These are phyloP conservation scores for Scylla paramamosain DNA, from an alignment of 1,140 invertebrate species.

Conservation along the genomic window DNA sequence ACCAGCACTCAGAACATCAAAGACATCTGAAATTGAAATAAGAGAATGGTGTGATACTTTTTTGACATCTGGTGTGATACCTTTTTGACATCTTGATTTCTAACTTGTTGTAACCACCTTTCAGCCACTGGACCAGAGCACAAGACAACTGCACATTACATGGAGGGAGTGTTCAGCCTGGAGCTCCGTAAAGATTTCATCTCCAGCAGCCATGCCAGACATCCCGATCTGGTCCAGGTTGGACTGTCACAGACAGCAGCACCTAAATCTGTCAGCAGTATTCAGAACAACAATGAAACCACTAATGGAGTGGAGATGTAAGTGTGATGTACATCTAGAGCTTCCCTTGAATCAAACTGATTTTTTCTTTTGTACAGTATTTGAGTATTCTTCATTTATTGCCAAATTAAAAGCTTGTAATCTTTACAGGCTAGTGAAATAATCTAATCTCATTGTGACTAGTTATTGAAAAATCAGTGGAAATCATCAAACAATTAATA, in stretches of 20 bases:
- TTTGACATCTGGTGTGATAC: neutral
- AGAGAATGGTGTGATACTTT: neutral
- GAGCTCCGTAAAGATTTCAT: conserved; percentile 84
- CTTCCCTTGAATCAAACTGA: neutral
- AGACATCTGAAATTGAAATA: neutral
- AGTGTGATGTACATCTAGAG: neutral
- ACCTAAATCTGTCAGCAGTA: conserved; percentile 29
- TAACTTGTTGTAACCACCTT: conserved; percentile 76
- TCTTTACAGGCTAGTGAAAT: too few species aligned
- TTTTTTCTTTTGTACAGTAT: neutral
- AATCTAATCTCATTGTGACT: too few species aligned
- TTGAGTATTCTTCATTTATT: neutral
- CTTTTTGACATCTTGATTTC: neutral
- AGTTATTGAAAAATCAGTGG: too few species aligned
- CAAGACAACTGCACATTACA: conserved; percentile 89
- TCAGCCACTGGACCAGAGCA: conserved; percentile 86
- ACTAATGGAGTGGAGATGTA: neutral
- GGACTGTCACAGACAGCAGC: conserved; percentile 16
- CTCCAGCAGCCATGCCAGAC: conserved; percentile 77
- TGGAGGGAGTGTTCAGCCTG: conserved; percentile 88
- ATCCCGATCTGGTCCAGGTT: conserved; percentile 54
- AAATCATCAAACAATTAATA: too few species aligned
- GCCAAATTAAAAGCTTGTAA: too few species aligned
- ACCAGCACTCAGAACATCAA: neutral
- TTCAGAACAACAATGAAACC: conserved; percentile 1